These are phyloP conservation scores for Chiroxiphia lanceolata DNA, from an alignment of 2,797 vertebrate species.

Conservation along the genomic window DNA sequence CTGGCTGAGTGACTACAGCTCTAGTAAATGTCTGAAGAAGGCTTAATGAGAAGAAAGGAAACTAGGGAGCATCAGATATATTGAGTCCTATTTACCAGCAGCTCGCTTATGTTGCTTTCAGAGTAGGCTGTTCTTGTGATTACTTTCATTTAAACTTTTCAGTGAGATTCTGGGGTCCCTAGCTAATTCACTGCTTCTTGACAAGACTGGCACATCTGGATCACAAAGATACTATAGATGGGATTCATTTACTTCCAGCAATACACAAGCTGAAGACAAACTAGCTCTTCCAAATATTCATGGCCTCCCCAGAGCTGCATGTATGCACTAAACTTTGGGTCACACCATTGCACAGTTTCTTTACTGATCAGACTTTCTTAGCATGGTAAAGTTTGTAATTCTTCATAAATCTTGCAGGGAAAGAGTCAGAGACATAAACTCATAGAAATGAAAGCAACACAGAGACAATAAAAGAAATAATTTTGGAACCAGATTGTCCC, in stretches of 20 bases:
- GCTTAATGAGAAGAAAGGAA: not conserved
- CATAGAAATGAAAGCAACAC: not conserved
- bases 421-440: not conserved
- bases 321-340: not conserved
- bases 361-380: not conserved
- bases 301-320: not conserved
- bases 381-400: not conserved
- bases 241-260: not conserved
- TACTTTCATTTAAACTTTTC: not conserved
- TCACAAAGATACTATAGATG: not conserved
- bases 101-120: not conserved
- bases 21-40: not conserved
- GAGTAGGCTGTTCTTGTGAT: not conserved
- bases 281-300: not conserved
- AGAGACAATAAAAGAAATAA: not conserved
- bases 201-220: not conserved
- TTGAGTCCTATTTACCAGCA: not conserved
- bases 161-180: not conserved
- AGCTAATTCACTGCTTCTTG: not conserved
- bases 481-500: not conserved
- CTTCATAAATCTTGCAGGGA: not conserved
- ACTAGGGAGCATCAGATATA: not conserved
- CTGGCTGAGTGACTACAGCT: not conserved
- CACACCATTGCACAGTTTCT: not conserved
- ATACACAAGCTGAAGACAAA: not conserved